phyloP scores from a whole-genome alignment of 1,140 invertebrate genomes.

The Tachypleus tridentatus region DNA sequence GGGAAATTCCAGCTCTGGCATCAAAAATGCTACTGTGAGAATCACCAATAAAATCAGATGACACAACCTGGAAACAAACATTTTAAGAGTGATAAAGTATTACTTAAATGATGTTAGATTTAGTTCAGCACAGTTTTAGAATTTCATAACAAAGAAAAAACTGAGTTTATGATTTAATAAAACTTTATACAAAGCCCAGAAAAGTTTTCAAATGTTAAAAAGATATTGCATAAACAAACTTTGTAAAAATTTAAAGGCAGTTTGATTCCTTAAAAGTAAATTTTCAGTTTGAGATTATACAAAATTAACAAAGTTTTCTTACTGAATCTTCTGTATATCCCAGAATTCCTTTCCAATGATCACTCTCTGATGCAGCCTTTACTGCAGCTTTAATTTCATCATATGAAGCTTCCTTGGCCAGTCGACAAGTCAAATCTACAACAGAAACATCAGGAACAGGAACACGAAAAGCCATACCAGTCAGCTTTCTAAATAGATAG shows the following conservation, averaged over 20 bases:
- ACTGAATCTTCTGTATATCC: constrained; percentile 85
- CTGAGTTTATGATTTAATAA: too few species aligned
- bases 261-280: too few species aligned
- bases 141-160: too few species aligned
- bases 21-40: constrained; percentile 82
- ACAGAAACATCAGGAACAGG: constrained; percentile 93
- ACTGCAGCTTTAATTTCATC: constrained; percentile 82
- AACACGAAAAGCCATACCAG: constrained; percentile 90
- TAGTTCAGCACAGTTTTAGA: too few species aligned
- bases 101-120: too few species aligned
- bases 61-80: constrained; percentile 49
- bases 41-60: constrained; percentile 81
- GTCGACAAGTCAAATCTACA: constrained; percentile 73
- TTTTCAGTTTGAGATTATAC: not conserved
- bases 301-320: constrained; percentile 7
- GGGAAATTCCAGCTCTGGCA: constrained; percentile 79
- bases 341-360: constrained; percentile 67
- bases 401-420: constrained; percentile 55
- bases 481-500: constrained; percentile 20
- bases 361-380: constrained; percentile 64
- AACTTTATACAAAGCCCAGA: too few species aligned
- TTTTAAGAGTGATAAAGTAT: too few species aligned
- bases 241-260: too few species aligned
- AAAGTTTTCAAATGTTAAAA: too few species aligned
- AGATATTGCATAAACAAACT: too few species aligned